Percentiles rank a stretch among this genome's conserved stretches.
Conservation (phyloP, 2,113 vertebrate genomes). For the Halcyon malimbica region DNA sequence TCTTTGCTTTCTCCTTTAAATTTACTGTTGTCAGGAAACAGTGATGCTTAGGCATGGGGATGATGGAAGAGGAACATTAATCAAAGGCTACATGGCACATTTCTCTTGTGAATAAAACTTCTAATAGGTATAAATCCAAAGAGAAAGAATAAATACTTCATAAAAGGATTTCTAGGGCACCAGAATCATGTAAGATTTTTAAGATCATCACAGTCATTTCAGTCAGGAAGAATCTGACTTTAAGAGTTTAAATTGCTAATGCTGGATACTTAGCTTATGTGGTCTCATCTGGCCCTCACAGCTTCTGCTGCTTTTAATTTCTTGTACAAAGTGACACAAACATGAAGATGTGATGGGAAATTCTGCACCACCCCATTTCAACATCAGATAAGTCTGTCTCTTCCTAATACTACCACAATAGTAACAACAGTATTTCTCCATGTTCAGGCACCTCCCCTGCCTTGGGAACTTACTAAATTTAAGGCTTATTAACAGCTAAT, state of each 20-base stretch:
- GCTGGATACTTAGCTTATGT: background rate
- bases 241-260: background rate
- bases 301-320: background rate
- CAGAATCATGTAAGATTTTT: background rate
- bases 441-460: background rate
- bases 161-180: background rate
- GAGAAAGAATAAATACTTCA: background rate
- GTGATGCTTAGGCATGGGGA: background rate
- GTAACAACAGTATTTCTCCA: background rate
- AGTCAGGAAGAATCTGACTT: background rate
- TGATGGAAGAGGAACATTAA: background rate
- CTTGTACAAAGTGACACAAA: background rate
- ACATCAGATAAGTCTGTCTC: background rate
- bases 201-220: background rate
- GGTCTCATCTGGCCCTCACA: background rate
- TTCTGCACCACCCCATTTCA: background rate
- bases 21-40: background rate
- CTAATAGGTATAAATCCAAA: background rate
- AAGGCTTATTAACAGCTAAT: background rate
- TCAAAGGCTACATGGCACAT: background rate
- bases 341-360: background rate
- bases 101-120: background rate
- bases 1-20: background rate
- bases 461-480: background rate
- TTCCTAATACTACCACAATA: rapidly evolving